Percentiles rank a stretch among this genome's conserved stretches.
phyloP scores from a whole-genome alignment of 2,113 vertebrate species.

The Mesembrinibis cayennensis region DNA sequence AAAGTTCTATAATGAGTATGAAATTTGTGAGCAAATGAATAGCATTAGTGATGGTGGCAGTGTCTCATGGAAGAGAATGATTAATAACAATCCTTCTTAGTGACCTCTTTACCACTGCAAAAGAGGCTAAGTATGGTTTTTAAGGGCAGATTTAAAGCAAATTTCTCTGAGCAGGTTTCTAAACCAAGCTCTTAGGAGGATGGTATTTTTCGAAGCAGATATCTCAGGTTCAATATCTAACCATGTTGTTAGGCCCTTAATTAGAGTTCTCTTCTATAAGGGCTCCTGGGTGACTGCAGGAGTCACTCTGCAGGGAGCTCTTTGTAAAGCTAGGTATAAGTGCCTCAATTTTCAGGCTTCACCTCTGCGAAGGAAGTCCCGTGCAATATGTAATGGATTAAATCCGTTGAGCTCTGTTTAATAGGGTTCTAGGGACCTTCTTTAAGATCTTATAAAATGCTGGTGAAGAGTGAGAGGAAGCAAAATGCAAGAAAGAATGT shows the following conservation, averaged over 20 bases:
- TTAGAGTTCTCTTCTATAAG: background rate
- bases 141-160: background rate
- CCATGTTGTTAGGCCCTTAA: background rate
- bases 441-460: background rate
- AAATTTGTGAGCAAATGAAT: background rate
- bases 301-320: background rate
- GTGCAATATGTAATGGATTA: background rate
- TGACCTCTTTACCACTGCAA: background rate
- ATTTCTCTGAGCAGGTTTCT: background rate
- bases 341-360: background rate
- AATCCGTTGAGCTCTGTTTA: background rate
- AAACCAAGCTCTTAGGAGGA: background rate
- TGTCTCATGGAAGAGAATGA: background rate
- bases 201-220: background rate
- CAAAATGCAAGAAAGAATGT: background rate
- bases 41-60: background rate
- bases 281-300: background rate
- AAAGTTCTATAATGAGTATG: background rate
- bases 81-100: background rate
- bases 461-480: background rate
- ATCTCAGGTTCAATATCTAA: background rate
- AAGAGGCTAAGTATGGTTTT: background rate
- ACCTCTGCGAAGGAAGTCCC: background rate
- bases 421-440: background rate
- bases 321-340: background rate